phyloP scores from a whole-genome alignment of 2,113 vertebrate species.

The Tachycineta bicolor region DNA sequence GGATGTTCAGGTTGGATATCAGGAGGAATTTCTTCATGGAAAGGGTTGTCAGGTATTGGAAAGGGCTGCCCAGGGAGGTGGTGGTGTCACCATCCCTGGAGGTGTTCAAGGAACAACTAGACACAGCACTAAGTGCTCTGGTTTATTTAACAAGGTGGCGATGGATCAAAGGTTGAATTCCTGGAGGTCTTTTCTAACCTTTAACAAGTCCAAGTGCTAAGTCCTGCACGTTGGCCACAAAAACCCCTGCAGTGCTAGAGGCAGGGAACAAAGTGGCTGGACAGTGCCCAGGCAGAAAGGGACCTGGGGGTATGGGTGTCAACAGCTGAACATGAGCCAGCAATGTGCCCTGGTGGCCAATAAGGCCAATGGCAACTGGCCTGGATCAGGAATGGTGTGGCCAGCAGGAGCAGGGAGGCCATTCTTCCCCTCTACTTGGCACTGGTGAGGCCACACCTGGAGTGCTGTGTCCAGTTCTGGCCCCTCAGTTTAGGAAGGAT shows the following conservation, averaged over 20 bases:
- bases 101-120: background rate
- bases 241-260: background rate
- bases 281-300: background rate
- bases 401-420: background rate
- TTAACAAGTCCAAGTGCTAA: background rate
- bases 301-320: background rate
- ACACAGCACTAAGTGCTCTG: background rate
- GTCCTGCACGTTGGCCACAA: background rate
- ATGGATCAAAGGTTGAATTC: background rate
- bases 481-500: background rate
- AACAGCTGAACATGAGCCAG: background rate
- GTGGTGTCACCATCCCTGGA: background rate
- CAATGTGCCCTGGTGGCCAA: background rate
- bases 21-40: background rate
- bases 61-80: background rate
- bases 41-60: background rate
- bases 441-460: background rate
- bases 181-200: background rate
- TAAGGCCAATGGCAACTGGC: background rate
- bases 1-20: background rate
- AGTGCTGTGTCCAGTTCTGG: background rate
- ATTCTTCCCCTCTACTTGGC: rapidly evolving
- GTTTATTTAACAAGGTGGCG: background rate
- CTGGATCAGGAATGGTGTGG: background rate
- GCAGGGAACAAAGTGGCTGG: background rate